Evolutionary conservation across 2,888 invertebrate species (phyloP).

Genomic region (Conomelus anceps): DNA sequence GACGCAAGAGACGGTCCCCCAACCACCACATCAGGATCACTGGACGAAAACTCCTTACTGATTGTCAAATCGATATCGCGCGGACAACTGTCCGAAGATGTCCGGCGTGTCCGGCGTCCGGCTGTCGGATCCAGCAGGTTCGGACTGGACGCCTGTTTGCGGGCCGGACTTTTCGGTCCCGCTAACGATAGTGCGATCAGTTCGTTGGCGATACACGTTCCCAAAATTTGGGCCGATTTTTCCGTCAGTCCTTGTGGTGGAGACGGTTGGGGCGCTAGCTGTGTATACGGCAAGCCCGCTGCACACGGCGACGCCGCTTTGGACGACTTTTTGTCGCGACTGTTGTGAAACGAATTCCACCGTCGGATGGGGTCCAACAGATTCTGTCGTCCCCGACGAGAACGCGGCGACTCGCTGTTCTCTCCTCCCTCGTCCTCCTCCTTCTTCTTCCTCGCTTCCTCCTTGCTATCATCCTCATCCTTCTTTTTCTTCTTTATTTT

Average conservation of each 20-base stretch:
- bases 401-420: slow-evolving; percentile 34
- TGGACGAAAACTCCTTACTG: slow-evolving; percentile 23
- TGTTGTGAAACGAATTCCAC: slow-evolving; percentile 46
- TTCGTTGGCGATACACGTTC: slow-evolving; percentile 23
- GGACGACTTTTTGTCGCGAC: slow-evolving; percentile 26
- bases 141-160: slow-evolving; percentile 30
- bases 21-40: slow-evolving; percentile 23
- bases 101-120: slow-evolving; percentile 23
- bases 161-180: slow-evolving; percentile 22
- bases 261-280: neutral
- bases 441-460: neutral
- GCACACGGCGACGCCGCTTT: neutral
- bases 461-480: neutral
- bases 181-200: slow-evolving; percentile 22
- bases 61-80: slow-evolving; percentile 8
- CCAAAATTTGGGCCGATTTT: slow-evolving; percentile 20
- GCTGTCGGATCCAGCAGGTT: slow-evolving; percentile 26
- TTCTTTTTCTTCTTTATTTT: neutral
- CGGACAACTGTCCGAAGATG: slow-evolving; percentile 25
- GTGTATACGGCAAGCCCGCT: slow-evolving; percentile 18
- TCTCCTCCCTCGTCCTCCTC: slow-evolving; percentile 31
- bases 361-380: slow-evolving; percentile 43
- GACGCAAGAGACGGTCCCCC: slow-evolving; percentile 1
- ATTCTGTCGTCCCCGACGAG: slow-evolving; percentile 37
- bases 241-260: neutral